Percentiles rank a stretch among this genome's conserved stretches.
Evolutionary conservation across 2,113 vertebrate genomes (phyloP).

Genomic region (Neodon shergylaensis): DNA sequence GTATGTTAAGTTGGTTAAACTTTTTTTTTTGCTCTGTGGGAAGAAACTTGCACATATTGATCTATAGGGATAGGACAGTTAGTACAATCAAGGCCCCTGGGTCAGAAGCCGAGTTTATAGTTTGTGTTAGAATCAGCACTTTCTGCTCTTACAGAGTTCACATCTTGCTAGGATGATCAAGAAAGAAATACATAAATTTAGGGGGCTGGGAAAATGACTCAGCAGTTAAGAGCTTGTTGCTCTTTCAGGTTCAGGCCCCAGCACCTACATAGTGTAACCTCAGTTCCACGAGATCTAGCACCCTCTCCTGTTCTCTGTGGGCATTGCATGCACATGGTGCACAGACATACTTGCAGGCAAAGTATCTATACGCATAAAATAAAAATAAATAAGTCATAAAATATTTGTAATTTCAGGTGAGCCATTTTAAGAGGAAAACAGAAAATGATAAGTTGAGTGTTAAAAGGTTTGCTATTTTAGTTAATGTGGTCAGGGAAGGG

Average conservation of each 20-base stretch:
- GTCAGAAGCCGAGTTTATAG: constrained; percentile 17
- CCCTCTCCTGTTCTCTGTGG: not conserved
- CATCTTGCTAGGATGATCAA: not conserved
- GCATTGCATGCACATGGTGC: not conserved
- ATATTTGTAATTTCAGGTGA: constrained; percentile 19
- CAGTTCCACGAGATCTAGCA: not conserved
- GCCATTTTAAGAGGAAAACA: constrained; percentile 33
- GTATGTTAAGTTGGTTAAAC: constrained; percentile 52
- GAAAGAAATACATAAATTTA: not conserved
- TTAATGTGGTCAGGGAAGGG: not conserved
- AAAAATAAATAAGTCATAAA: not conserved
- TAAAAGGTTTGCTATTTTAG: not conserved
- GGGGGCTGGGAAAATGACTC: not conserved
- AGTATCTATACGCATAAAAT: not conserved
- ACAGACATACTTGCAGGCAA: not conserved
- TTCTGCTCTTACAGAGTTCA: not conserved
- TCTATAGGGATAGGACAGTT: not conserved
- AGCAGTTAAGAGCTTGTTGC: not conserved
- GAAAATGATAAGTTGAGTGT: not conserved
- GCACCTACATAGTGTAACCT: not conserved
- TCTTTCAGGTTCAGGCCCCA: not conserved
- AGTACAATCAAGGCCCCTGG: not conserved
- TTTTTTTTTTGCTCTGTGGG: constrained; percentile 36
- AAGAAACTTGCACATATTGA: constrained; percentile 7
- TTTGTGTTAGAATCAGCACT: constrained; percentile 14